Conservation (phyloP, 2,797 vertebrate genomes). For the Pseudomugil gertrudae region DNA sequence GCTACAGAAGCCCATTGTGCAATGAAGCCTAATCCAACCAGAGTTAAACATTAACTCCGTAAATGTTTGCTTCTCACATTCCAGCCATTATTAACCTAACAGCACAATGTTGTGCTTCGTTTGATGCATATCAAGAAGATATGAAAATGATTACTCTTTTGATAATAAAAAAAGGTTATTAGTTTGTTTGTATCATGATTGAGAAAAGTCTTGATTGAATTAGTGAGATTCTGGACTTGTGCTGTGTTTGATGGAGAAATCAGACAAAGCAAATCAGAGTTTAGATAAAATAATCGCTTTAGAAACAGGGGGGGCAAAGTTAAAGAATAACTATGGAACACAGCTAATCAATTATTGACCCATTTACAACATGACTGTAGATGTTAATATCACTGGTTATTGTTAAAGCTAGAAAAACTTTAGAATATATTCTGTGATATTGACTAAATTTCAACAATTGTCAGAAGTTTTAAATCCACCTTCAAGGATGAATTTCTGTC, state of each 20-base stretch:
- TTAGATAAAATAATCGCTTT: neutral
- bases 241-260: neutral
- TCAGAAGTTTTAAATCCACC: neutral
- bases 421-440: neutral
- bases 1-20: conserved; percentile 3
- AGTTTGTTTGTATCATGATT: neutral
- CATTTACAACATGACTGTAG: conserved; percentile 23
- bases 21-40: conserved; percentile 3
- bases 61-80: conserved; percentile 17
- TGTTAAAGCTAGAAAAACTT: neutral
- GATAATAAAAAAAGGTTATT: neutral
- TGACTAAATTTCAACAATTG: neutral
- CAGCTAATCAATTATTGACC: conserved; percentile 43
- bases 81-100: neutral
- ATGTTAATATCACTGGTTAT: neutral
- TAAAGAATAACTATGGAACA: conserved; percentile 33
- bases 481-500: neutral
- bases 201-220: neutral
- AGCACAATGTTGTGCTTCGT: neutral
- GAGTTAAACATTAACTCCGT: conserved; percentile 18
- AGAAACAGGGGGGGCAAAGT: neutral
- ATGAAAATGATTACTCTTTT: neutral
- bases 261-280: neutral
- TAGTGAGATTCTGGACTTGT: neutral
- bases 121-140: neutral